Evolutionary conservation across 2,888 invertebrate genomes (phyloP).

Genomic region (Julus scanicus): DNA sequence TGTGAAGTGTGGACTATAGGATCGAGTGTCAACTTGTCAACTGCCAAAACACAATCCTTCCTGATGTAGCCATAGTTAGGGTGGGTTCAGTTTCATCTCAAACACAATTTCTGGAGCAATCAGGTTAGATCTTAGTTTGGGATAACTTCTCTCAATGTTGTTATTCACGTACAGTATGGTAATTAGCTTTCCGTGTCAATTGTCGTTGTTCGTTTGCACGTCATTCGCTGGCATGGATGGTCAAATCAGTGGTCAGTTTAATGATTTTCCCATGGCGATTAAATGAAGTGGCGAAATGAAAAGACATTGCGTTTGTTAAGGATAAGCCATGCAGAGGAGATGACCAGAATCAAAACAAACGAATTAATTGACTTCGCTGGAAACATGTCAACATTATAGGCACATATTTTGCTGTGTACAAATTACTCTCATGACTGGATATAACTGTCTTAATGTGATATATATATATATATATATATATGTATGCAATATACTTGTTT

Average conservation of each 20-base stretch:
- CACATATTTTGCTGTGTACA: no score
- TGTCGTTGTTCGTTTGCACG: background rate
- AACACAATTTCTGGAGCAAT: background rate
- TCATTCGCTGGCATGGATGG: background rate
- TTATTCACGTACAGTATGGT: background rate
- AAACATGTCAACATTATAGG: background rate
- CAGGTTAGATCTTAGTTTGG: background rate
- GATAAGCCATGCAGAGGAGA: background rate
- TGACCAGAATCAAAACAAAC: background rate
- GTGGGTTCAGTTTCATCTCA: background rate
- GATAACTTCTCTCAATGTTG: background rate
- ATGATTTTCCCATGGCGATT: constrained; percentile 10
- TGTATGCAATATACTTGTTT: no score
- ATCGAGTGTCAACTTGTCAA: no score
- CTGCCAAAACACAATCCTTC: no score
- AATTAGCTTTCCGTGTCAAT: constrained; percentile 8
- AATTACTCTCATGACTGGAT: no score
- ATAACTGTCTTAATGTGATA: no score
- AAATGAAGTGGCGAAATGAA: background rate
- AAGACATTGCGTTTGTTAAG: background rate
- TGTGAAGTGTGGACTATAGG: no score
- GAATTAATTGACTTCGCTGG: background rate
- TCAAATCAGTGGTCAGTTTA: constrained; percentile 16
- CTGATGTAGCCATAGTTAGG: no score
- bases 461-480: no score